Evolutionary conservation across 2,113 vertebrate genomes (phyloP).

Genomic region (Corythoichthys intestinalis): DNA sequence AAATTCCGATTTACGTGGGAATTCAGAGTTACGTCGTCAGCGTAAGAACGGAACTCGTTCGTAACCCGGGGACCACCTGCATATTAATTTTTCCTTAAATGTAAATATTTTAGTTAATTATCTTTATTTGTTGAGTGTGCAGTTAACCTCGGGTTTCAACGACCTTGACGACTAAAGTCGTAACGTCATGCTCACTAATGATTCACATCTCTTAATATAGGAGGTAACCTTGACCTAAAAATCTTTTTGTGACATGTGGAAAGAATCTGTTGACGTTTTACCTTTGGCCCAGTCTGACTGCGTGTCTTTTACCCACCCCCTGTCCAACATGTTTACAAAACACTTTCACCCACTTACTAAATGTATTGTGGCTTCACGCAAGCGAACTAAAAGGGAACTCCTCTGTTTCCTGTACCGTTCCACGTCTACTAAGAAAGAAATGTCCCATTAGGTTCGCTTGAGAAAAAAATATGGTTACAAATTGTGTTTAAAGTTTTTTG

Average conservation of each 20-base stretch:
- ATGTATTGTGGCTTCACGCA: conserved; percentile 4
- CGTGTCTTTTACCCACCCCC: conserved; percentile 21
- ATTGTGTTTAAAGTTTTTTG: conserved; percentile 19
- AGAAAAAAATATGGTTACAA: neutral
- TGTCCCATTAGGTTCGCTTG: conserved; percentile 8
- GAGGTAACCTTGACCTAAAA: conserved; percentile 32
- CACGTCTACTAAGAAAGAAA: conserved; percentile 27
- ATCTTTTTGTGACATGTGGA: conserved; percentile 43
- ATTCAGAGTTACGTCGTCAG: no score
- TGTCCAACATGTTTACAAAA: conserved; percentile 42
- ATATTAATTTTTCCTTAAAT: neutral
- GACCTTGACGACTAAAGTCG: neutral
- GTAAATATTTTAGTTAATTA: no score
- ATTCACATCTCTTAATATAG: conserved; percentile 26
- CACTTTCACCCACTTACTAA: conserved; percentile 56
- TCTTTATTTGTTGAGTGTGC: neutral
- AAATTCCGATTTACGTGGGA: no score
- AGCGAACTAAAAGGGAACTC: conserved; percentile 5
- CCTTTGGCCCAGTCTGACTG: conserved; percentile 42
- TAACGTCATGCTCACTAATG: neutral
- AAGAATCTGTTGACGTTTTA: conserved; percentile 40
- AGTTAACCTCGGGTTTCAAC: neutral
- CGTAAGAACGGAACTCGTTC: no score
- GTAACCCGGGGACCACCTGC: neutral
- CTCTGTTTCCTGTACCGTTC: conserved; percentile 27